Evolutionary conservation across 2,888 invertebrate genomes (phyloP).

Genomic region (Sepiola atlantica): DNA sequence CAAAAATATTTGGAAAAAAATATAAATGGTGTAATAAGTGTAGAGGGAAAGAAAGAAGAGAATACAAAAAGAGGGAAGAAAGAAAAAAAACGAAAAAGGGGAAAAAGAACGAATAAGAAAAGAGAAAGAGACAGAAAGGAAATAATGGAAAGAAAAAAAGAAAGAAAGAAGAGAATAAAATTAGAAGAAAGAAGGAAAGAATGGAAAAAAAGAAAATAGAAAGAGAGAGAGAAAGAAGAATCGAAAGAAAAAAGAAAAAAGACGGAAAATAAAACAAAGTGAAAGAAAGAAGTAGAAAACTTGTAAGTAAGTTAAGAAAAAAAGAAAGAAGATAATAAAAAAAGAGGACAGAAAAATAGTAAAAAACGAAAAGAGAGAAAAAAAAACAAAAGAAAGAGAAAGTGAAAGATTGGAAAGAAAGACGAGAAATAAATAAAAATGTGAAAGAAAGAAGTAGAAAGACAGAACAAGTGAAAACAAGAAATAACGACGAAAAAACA

Average conservation of each 20-base stretch:
- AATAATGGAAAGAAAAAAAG: background rate
- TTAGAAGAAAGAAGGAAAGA: background rate
- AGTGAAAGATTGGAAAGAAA: no score
- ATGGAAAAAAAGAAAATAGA: background rate
- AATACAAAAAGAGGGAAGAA: constrained; percentile 45
- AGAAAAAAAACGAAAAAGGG: constrained; percentile 46
- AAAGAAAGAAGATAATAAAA: no score
- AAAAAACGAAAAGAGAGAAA: no score
- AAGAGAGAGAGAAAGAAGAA: no score
- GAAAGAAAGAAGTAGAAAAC: background rate
- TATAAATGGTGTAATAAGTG: no score
- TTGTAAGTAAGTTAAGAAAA: no score
- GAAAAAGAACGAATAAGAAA: constrained; percentile 48
- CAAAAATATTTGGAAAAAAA: no score
- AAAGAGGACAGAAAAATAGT: no score
- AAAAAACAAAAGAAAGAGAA: no score
- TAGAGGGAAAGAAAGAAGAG: background rate
- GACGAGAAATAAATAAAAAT: background rate
- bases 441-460: background rate
- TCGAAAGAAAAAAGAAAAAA: background rate
- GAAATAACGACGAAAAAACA: background rate
- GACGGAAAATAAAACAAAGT: background rate
- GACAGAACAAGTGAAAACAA: background rate
- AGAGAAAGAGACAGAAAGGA: constrained; percentile 48
- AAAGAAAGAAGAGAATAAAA: background rate